Evolutionary conservation across 2,113 vertebrate genomes (phyloP), one percentile per base, ranked within the genome.

Genomic region (Helogale parvula): DNA sequence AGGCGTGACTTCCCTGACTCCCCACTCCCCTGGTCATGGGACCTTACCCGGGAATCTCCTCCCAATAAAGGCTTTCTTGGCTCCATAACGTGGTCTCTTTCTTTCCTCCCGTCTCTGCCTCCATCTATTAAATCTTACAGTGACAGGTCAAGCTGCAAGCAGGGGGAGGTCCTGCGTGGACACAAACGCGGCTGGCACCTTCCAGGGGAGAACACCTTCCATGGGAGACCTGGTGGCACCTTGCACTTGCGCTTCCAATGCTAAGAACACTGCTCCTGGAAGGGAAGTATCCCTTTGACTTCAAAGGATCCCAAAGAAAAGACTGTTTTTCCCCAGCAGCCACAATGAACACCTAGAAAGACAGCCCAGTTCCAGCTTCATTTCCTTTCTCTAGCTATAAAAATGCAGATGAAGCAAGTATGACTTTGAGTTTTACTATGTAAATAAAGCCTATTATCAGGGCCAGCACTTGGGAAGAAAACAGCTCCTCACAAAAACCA

Each of bases 401-500:
- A 97, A 97, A 87, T 93, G 90, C 95, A 81, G 96, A 95, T 81
- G 88, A 92, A 92, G 94, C 95, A 92, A 97, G 90, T 89, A 82
- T 93, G 88, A 97, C 86, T 97, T 97, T 97, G 96, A 50, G 60
- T 94, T 97, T 94, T 38, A 74, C 90, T 97, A 38, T 93, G 96
- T 97, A 95, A 98, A 97, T 95, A 97, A 92, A 92, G 90, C 41
- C n/a, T 71, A 87, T 93, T 50, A 90, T 94, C 81, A 52, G 85
- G 89, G 92, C 91, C 90, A 57, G 50, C 0, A 11, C 69, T 27
- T 1, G 27, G 72, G 50, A 52, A 80, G 35, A 76, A 96, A 94
- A 92, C 50, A 90, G 82, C 35, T 27, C 45, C 85, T 21, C 45
- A 38, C 2, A 19, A 79, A 54, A 79, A 68, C 21, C 52, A 54